A percentile compares a stretch with the other conserved stretches of the same genome.
These are phyloP conservation scores for Choloepus didactylus DNA, from an alignment of 2,797 vertebrate species.

Conservation along the genomic window DNA sequence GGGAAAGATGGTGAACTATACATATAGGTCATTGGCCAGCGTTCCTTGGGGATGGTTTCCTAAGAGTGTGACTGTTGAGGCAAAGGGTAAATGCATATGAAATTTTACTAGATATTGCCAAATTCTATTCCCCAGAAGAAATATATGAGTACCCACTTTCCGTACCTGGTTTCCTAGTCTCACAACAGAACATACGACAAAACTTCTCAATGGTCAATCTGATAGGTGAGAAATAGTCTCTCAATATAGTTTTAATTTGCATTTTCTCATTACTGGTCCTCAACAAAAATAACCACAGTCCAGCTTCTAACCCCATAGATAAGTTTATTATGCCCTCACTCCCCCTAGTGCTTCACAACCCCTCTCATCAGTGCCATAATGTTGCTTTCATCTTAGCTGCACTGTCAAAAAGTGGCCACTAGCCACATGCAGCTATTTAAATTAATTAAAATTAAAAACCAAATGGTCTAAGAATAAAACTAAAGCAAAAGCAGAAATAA, in stretches of 20 bases:
- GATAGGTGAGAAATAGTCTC: background rate
- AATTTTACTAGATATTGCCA: conserved; percentile 11
- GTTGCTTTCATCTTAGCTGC: background rate
- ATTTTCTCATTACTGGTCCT: background rate
- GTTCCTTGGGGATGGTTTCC: background rate
- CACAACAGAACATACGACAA: background rate
- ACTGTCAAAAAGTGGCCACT: background rate
- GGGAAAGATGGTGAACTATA: background rate
- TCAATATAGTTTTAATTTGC: background rate
- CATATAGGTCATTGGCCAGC: background rate
- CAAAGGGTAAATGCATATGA: background rate
- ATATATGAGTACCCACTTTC: background rate
- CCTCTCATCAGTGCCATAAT: background rate
- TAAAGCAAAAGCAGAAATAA: conserved; percentile 28
- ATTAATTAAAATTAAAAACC: background rate
- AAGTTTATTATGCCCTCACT: background rate
- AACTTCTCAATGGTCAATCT: background rate
- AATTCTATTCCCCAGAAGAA: background rate
- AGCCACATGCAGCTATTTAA: background rate
- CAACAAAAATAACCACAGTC: background rate
- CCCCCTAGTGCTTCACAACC: background rate
- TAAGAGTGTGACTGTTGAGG: background rate
- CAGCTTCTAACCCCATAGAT: background rate
- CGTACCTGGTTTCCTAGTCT: background rate
- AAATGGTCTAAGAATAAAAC: conserved; percentile 13